phyloP scores from a whole-genome alignment of 2,888 invertebrate species.

The Drosophila robusta region DNA sequence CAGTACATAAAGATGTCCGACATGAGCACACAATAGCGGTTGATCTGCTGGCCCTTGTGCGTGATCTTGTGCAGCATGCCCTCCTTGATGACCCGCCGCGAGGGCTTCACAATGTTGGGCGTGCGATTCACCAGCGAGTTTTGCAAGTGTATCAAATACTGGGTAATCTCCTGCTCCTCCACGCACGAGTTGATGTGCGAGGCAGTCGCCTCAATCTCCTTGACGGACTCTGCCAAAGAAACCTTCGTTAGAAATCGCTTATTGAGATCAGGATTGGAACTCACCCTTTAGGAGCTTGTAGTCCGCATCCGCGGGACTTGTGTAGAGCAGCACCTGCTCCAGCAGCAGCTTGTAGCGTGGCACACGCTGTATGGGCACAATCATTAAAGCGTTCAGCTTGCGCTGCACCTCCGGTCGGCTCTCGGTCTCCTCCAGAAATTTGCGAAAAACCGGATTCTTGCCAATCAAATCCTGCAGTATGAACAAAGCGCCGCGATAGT shows the following conservation, averaged over 20 bases:
- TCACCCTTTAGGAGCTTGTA: constrained; percentile 86
- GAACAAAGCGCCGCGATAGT: constrained; percentile 88
- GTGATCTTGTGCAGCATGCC: constrained; percentile 88
- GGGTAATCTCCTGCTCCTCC: constrained; percentile 90
- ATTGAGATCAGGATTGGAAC: accelerated
- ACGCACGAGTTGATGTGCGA: constrained; percentile 90
- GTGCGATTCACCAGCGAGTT: constrained; percentile 87
- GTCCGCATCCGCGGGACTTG: constrained; percentile 87
- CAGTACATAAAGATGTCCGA: constrained; percentile 91
- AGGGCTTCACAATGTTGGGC: constrained; percentile 88
- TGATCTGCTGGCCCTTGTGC: constrained; percentile 85
- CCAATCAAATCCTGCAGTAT: constrained; percentile 87
- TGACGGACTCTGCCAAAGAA: constrained; percentile 87
- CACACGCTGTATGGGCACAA: constrained; percentile 91
- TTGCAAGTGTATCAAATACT: constrained; percentile 89
- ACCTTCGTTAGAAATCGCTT: neutral
- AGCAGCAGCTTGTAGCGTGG: constrained; percentile 91
- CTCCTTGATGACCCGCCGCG: constrained; percentile 89
- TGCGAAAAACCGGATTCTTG: constrained; percentile 86
- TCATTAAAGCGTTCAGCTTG: constrained; percentile 90
- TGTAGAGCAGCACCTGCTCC: constrained; percentile 88
- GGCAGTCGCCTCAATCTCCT: constrained; percentile 89
- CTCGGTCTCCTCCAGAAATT: constrained; percentile 88
- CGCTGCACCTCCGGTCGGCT: constrained; percentile 89
- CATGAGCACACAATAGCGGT: constrained; percentile 89